Evolutionary conservation across 2,888 invertebrate genomes (phyloP).

Genomic region (Nysson spinosus): DNA sequence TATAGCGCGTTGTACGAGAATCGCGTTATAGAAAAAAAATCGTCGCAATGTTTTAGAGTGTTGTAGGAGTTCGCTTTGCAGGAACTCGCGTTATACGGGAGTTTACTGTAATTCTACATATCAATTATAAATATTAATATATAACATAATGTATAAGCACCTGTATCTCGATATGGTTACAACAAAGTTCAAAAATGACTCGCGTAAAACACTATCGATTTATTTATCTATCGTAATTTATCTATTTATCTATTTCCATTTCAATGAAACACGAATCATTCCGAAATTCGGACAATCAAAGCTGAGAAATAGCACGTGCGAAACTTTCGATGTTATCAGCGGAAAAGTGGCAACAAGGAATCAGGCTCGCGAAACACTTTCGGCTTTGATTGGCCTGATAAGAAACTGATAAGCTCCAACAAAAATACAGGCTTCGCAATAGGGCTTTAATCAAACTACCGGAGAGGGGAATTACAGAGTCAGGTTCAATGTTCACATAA

Average conservation of each 20-base stretch:
- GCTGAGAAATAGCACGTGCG: background rate
- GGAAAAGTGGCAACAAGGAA: background rate
- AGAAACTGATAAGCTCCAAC: background rate
- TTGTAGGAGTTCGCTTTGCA: too few relatives aligned
- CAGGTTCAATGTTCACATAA: constrained; percentile 12
- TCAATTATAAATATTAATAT: too few relatives aligned
- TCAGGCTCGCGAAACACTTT: background rate
- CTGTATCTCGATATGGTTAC: too few relatives aligned
- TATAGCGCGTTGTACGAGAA: too few relatives aligned
- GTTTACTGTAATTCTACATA: too few relatives aligned
- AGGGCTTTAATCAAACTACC: background rate
- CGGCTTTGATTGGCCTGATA: background rate
- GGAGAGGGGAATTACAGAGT: background rate
- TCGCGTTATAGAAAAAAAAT: too few relatives aligned
- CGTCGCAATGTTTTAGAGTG: too few relatives aligned
- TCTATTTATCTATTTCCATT: background rate
- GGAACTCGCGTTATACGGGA: too few relatives aligned
- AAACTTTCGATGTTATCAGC: background rate
- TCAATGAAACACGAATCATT: background rate
- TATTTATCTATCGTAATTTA: background rate
- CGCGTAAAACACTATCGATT: background rate
- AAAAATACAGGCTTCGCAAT: background rate
- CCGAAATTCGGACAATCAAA: background rate
- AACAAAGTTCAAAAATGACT: background rate
- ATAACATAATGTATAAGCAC: too few relatives aligned